Base-by-base conservation (phyloP, 2,888 invertebrate species). In the Diaperis boleti region DNA sequence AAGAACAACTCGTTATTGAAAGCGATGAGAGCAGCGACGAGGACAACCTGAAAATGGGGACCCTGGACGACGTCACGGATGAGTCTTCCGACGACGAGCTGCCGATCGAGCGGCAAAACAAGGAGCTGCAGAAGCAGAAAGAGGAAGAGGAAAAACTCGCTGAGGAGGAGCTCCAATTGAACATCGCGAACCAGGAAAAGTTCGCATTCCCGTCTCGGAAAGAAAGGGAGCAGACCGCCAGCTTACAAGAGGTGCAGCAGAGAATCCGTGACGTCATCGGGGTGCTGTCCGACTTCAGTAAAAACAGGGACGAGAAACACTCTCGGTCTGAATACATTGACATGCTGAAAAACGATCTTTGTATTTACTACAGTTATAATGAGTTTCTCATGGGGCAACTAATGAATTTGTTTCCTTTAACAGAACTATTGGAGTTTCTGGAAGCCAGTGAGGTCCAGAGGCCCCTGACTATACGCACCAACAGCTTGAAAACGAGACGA, bases 321-420 rank as follows among this genome's bases (percentile, higher is more conserved):
- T 87, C 89, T 1, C 86, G 98, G 22, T 84, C 86, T 61, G 96
- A 97, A 68, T 98, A 98, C 77, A 80, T 92, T 10, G 87, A 89
- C 0, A 83, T 95, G 47, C 83, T 99, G 26, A 86, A 86, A 55
- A 87, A 87, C 72, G 98, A 99, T 83, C 84, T 99, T 47, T 97
- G 97, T 76, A 85, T 87, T 17, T 98, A 97, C 80, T 99, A 98
- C 84, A 95, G 95, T 77, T 99, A 99, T 79, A 99, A 99, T 83
- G 91, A 92, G 57, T 99, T 92, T 79, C 83, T 99, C 10, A 97
- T 99, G 93, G 90, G 90, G 71, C 90, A 91, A 76, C 83, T 99
- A 1, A 91, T 97, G 89, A 90, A 96, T 75, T 86, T 97, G 74
- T 96, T 98, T 77, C 89, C 94, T 1, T 81, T 94, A 1, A 87